Conservation (phyloP, 2,113 vertebrate genomes). For the Tinamus guttatus region DNA sequence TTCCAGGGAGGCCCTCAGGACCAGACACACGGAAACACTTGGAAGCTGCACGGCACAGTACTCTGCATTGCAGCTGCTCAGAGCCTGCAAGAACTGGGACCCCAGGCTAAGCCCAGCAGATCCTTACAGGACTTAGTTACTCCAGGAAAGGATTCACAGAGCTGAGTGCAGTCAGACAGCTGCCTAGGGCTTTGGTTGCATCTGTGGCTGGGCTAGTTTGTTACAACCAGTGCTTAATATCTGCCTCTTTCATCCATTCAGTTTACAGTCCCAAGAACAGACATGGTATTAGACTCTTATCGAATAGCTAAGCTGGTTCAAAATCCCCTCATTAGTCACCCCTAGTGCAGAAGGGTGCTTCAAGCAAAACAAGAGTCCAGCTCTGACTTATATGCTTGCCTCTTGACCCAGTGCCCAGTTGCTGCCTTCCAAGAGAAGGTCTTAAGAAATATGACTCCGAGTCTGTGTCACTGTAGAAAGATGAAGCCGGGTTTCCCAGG, state of each 20-base stretch:
- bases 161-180: neutral
- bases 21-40: neutral
- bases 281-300: neutral
- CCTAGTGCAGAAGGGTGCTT: rapidly evolving
- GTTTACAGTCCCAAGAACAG: neutral
- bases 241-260: neutral
- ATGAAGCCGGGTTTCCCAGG: neutral
- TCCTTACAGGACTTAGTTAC: neutral
- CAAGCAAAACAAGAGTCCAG: neutral
- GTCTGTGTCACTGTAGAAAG: neutral
- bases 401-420: neutral
- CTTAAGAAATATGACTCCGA: neutral
- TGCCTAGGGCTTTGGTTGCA: neutral
- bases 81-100: neutral
- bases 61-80: neutral
- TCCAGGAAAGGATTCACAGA: neutral
- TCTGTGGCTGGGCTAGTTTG: neutral
- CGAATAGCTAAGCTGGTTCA: neutral
- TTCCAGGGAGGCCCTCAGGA: neutral
- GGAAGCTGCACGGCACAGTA: neutral
- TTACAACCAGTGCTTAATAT: neutral
- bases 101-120: neutral
- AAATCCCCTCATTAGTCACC: neutral
- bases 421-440: neutral
- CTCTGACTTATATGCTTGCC: rapidly evolving